These are phyloP conservation scores for Andricus curvator DNA, from an alignment of 2,888 invertebrate species.

Conservation along the genomic window DNA sequence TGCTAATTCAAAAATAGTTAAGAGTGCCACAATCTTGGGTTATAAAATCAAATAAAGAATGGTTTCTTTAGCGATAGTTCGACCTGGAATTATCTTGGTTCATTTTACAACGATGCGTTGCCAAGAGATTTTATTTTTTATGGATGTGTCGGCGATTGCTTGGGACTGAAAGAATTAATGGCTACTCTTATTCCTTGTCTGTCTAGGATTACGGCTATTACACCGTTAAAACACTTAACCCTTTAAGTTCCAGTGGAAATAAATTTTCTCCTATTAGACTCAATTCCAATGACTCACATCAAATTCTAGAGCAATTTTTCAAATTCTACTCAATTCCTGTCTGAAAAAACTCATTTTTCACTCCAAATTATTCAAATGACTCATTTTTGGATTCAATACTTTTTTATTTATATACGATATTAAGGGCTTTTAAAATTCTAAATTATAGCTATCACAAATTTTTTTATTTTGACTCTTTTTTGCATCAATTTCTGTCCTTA, in stretches of 20 bases:
- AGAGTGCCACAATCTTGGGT: background rate
- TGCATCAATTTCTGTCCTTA: too few species aligned
- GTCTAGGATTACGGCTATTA: conserved; percentile 25
- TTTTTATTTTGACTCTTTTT: too few species aligned
- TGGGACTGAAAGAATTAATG: conserved; percentile 12
- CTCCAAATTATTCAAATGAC: background rate
- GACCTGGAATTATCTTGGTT: conserved; percentile 10
- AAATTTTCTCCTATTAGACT: background rate
- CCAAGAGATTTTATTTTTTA: conserved; percentile 23
- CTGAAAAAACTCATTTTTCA: background rate
- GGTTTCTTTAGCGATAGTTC: conserved; percentile 2
- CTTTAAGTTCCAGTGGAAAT: conserved; percentile 3
- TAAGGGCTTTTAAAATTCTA: too few species aligned
- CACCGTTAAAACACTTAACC: conserved; percentile 30
- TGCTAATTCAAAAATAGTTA: background rate
- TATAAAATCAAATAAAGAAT: conserved; percentile 27
- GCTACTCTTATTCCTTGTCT: conserved; percentile 29
- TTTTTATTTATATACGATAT: background rate
- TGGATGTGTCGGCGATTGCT: conserved; percentile 33
- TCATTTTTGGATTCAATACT: background rate
- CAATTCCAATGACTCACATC: conserved; percentile 20
- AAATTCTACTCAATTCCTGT: background rate
- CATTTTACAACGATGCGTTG: conserved; percentile 31
- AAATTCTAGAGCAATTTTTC: background rate
- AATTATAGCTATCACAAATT: too few species aligned